Evolutionary conservation across 2,113 vertebrate genomes (phyloP), one percentile per base, ranked within the genome.

Genomic region (Scortum barcoo): DNA sequence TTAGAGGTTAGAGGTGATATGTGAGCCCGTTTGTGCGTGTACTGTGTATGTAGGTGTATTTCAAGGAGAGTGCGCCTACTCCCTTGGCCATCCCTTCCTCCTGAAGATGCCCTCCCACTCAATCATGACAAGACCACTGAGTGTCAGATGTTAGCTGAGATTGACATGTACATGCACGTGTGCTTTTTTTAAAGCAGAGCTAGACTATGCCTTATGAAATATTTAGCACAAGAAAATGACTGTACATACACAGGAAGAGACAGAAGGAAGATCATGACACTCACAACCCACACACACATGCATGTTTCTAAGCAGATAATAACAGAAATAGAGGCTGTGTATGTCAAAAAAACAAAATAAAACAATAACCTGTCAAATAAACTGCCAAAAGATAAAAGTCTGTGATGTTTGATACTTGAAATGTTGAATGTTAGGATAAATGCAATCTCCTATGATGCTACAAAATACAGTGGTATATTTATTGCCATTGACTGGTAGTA

Each of bases 1-100:
- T n/a, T n/a, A n/a, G n/a, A n/a, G n/a, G n/a, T n/a, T n/a, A 67
- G 67, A 71, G 26, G 20, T 89, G 87, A 84, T 86, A 83, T 80
- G 53, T 83, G 44, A 56, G 58, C 19, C n/a, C 11, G 8, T 38
- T 5, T 42, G 50, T 72, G 69, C 46, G 58, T 5, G 4, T 36
- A 16, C 16, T 3, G 13, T 60, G 24, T 33, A 6, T 20, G 17
- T 38, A n/a, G n/a, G 19, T 20, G 44, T 7, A 26, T 54, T 30
- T 70, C 48, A 63, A 54, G 38, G 9, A 20, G 11, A 60, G 28
- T 24, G 44, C 13, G 78, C 84, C 86, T 84, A 88, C 51, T 82
- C 57, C 67, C 44, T 46, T 12, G 14, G 72, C 66, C 78, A 62
- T 70, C 30, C 36, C 33, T 66, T 36, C 22, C 6, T 88, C 83